Conservation (phyloP, 2,797 vertebrate species). For the Melanogrammus aeglefinus region DNA sequence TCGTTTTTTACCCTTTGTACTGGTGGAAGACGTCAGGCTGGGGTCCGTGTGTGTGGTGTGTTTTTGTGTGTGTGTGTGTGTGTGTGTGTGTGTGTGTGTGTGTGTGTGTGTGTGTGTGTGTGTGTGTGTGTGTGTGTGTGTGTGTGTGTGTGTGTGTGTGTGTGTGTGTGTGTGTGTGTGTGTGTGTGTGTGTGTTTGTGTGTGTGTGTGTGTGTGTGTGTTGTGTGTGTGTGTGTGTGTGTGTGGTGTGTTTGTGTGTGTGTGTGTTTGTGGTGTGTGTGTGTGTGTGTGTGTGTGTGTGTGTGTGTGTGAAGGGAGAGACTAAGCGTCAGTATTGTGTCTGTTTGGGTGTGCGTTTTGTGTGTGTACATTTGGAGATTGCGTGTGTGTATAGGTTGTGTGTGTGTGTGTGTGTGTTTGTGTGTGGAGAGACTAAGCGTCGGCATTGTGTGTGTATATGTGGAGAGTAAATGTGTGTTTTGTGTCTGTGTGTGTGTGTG, state of each 20-base stretch:
- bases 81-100: not conserved
- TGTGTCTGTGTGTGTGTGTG: not conserved
- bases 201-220: not conserved
- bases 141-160: not conserved
- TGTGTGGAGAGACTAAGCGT: not conserved
- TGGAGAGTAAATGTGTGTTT: too few relatives aligned
- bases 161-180: not conserved
- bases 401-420: too few relatives aligned
- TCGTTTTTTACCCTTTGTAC: slow-evolving; percentile 67
- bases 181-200: slow-evolving; percentile 35
- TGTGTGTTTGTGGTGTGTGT: slow-evolving; percentile 46
- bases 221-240: not conserved
- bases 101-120: not conserved
- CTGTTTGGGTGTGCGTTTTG: not conserved
- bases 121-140: too few relatives aligned
- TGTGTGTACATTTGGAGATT: too few relatives aligned
- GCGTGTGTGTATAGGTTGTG: too few relatives aligned
- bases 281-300: not conserved
- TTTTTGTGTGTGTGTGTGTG: not conserved
- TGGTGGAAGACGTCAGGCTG: slow-evolving; percentile 82
- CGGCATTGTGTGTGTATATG: too few relatives aligned
- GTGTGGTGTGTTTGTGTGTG: too few relatives aligned
- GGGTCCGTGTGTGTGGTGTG: slow-evolving; percentile 4
- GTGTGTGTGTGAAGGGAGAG: not conserved
- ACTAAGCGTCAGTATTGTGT: too few relatives aligned